Percentiles rank a stretch among this genome's conserved stretches.
phyloP scores from a whole-genome alignment of 2,113 vertebrate genomes.

The Catharus minimus region DNA sequence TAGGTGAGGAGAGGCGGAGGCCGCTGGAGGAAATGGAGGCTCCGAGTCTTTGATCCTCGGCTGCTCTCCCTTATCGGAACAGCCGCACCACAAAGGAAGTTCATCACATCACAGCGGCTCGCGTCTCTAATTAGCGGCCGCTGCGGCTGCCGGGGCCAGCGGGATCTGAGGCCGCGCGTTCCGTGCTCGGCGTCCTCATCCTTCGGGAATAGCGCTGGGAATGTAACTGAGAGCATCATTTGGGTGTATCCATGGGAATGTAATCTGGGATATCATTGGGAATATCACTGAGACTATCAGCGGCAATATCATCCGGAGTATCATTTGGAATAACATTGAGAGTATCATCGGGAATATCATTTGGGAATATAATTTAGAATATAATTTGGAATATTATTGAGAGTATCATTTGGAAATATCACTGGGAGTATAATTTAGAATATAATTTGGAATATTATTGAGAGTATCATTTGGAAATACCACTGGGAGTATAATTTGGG shows the following conservation, averaged over 20 bases:
- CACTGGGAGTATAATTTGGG: background rate
- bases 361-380: background rate
- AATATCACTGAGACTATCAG: background rate
- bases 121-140: background rate
- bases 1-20: background rate
- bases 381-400: background rate
- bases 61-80: background rate
- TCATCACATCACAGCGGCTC: background rate
- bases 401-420: background rate
- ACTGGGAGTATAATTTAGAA: background rate
- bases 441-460: background rate
- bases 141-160: background rate
- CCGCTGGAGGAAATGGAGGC: background rate
- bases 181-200: background rate
- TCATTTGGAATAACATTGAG: no score
- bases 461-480: background rate
- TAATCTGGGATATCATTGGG: no score
- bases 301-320: no score
- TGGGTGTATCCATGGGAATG: background rate
- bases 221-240: rapidly evolving
- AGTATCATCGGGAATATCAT: no score
- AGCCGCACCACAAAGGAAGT: background rate
- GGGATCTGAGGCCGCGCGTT: background rate
- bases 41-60: background rate
- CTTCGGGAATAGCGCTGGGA: background rate